Percentiles rank a stretch among this genome's conserved stretches.
Conservation (phyloP, 2,888 invertebrate genomes). For the Eilema depressum region DNA sequence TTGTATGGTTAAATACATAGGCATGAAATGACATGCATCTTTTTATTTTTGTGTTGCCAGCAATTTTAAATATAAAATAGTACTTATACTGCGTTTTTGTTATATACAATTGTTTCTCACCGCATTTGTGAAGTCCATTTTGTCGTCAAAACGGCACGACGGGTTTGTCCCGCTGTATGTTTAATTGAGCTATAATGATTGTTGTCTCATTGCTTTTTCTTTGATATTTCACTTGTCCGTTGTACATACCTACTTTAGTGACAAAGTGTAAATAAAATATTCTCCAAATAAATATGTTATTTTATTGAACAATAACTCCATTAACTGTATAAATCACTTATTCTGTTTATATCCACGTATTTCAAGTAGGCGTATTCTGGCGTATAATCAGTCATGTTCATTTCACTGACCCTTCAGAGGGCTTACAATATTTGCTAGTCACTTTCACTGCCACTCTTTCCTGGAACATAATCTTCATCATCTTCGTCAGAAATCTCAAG, state of each 20-base stretch:
- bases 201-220: slow-evolving; percentile 57
- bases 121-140: slow-evolving; percentile 30
- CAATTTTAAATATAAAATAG: slow-evolving; percentile 20
- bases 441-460: slow-evolving; percentile 79
- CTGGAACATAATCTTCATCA: slow-evolving; percentile 89
- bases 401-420: slow-evolving; percentile 22
- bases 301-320: slow-evolving; percentile 72
- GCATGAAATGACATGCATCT: slow-evolving; percentile 30
- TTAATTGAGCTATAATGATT: slow-evolving; percentile 44
- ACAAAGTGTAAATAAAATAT: slow-evolving; percentile 84
- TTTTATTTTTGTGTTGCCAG: slow-evolving; percentile 26
- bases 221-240: slow-evolving; percentile 70
- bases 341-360: slow-evolving; percentile 36
- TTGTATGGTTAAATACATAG: slow-evolving; percentile 35
- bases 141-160: slow-evolving; percentile 29
- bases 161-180: slow-evolving; percentile 6
- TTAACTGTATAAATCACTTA: slow-evolving; percentile 53
- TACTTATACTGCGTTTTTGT: slow-evolving; percentile 40
- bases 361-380: slow-evolving; percentile 29
- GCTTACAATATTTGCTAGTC: slow-evolving; percentile 64
- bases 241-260: slow-evolving; percentile 77
- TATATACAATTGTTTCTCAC: slow-evolving; percentile 34
- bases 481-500: slow-evolving; percentile 91
- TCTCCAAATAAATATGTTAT: slow-evolving; percentile 73
- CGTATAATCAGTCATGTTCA: slow-evolving; percentile 29